Conservation (phyloP, 2,888 invertebrate genomes). For the Caenorhabditis sp. region DNA sequence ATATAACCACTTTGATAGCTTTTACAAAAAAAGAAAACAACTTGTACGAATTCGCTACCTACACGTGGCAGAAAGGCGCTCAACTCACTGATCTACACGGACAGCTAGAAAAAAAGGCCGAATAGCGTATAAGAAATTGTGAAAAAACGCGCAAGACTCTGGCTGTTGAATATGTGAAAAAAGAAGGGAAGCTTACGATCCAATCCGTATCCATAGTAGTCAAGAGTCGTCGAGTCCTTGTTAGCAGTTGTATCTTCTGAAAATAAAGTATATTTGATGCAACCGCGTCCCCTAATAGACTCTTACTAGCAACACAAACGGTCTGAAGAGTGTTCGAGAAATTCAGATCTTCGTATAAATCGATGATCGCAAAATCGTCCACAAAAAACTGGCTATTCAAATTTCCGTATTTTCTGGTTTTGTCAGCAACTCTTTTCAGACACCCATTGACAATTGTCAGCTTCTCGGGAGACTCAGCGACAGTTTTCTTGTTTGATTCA, state of each 20-base stretch:
- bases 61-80: too few relatives aligned
- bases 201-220: slow-evolving; percentile 33
- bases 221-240: not conserved
- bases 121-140: too few relatives aligned
- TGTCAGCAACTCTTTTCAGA: not conserved
- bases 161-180: too few relatives aligned
- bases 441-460: slow-evolving; percentile 31
- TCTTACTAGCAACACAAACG: slow-evolving; percentile 27
- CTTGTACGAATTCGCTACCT: too few relatives aligned
- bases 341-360: slow-evolving; percentile 34
- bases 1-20: too few relatives aligned
- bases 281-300: too few relatives aligned
- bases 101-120: too few relatives aligned
- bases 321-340: not conserved
- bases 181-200: slow-evolving; percentile 13
- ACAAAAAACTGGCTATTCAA: not conserved
- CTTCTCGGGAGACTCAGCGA: slow-evolving; percentile 7
- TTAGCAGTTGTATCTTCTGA: not conserved
- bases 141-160: too few relatives aligned
- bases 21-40: not conserved
- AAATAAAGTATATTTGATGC: too few relatives aligned
- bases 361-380: slow-evolving; percentile 43
- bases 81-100: too few relatives aligned
- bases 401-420: not conserved
- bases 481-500: not conserved